These are phyloP conservation scores for Andinoacara biseriatus DNA, from an alignment of 2,113 vertebrate species.

Conservation along the genomic window DNA sequence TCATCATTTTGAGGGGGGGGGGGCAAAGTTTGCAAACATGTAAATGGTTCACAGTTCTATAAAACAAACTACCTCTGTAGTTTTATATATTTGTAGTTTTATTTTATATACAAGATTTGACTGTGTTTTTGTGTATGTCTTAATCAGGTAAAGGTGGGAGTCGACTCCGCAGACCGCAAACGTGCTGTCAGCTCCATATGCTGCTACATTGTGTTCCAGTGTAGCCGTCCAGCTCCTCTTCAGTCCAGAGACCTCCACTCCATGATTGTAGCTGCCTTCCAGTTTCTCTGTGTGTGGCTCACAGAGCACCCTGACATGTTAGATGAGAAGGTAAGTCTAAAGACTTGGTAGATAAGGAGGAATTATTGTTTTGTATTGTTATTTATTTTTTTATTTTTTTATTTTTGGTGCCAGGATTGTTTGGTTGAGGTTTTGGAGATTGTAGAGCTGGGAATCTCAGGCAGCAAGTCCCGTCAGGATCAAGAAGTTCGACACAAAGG, in stretches of 20 bases:
- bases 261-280: conserved; percentile 97
- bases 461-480: conserved; percentile 93
- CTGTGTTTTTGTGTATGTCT: not conserved
- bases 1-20: not conserved
- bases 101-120: not conserved
- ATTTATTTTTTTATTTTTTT: not conserved
- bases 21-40: not conserved
- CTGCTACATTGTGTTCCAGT: conserved; percentile 93
- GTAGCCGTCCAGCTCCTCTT: conserved; percentile 92
- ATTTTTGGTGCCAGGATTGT: conserved; percentile 83
- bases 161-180: conserved; percentile 85
- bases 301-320: conserved; percentile 94
- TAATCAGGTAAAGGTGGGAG: conserved; percentile 86
- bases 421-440: conserved; percentile 95
- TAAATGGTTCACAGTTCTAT: not conserved
- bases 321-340: conserved; percentile 87
- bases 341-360: not conserved
- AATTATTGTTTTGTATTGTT: not conserved
- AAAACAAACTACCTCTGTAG: not conserved
- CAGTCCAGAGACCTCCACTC: conserved; percentile 96
- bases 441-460: conserved; percentile 94
- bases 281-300: conserved; percentile 96
- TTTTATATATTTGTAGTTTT: not conserved
- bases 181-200: conserved; percentile 92
- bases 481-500: conserved; percentile 94